Conservation (phyloP, 2,113 vertebrate species). For the Pseudorasbora parva region DNA sequence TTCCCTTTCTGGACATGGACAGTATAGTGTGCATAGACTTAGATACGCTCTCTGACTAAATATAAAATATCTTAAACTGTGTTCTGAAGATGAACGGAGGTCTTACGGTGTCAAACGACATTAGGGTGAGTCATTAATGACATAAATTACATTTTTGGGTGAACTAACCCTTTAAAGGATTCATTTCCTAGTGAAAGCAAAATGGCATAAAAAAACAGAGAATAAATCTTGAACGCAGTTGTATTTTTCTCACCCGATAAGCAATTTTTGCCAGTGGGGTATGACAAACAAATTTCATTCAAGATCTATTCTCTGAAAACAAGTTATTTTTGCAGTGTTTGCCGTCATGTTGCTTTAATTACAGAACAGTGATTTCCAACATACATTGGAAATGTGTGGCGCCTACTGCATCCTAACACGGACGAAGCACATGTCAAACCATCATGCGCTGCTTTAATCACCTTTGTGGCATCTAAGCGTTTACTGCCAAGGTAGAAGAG, state of each 20-base stretch:
- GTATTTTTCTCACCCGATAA: neutral
- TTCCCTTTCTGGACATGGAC: too few species aligned
- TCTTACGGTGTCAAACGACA: too few species aligned
- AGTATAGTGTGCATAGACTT: too few species aligned
- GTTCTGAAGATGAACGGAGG: too few species aligned
- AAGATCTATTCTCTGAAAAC: neutral
- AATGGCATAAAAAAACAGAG: neutral
- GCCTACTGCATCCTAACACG: neutral
- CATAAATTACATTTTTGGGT: too few species aligned
- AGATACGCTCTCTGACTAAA: too few species aligned
- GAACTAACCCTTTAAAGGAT: neutral
- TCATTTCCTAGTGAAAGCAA: neutral
- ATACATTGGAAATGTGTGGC: neutral
- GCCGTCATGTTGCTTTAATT: neutral
- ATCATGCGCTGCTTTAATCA: conserved; percentile 16
- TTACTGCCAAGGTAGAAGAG: neutral
- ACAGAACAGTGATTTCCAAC: neutral
- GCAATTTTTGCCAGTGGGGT: neutral
- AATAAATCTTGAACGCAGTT: neutral
- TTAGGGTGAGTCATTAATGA: too few species aligned
- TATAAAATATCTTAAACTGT: too few species aligned
- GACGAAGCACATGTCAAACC: neutral
- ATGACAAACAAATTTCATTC: neutral
- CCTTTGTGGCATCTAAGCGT: neutral
- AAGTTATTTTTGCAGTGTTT: neutral